These are phyloP conservation scores for Stictocephala bisonia DNA, from an alignment of 2,888 invertebrate genomes.

Conservation along the genomic window DNA sequence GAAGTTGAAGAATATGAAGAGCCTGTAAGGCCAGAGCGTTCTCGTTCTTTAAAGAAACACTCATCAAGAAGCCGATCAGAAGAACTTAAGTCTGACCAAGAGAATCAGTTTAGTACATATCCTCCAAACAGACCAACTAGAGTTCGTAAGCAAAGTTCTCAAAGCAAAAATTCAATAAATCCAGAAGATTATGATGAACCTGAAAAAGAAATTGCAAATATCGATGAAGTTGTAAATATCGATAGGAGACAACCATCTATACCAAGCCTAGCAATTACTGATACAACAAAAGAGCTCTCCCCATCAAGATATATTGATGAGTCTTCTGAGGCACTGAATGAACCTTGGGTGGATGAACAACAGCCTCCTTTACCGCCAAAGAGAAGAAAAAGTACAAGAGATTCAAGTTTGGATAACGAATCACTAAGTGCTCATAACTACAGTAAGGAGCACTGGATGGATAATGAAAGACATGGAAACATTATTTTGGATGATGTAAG, in stretches of 20 bases:
- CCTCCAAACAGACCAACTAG: conserved; percentile 65
- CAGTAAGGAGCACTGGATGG: conserved; percentile 47
- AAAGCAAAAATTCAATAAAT: conserved; percentile 45
- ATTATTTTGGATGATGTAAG: conserved; percentile 47
- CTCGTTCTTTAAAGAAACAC: conserved; percentile 47
- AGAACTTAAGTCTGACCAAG: conserved; percentile 48
- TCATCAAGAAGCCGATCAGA: conserved; percentile 44
- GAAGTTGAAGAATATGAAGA: conserved; percentile 35
- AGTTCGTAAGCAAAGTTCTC: conserved; percentile 44
- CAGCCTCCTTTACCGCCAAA: conserved; percentile 59
- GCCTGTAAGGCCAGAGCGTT: conserved; percentile 48
- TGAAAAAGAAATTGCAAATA: conserved; percentile 26
- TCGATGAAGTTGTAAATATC: neutral
- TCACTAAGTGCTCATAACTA: conserved; percentile 43
- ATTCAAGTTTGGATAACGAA: conserved; percentile 49
- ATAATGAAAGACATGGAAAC: conserved; percentile 40
- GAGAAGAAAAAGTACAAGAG: conserved; percentile 56
- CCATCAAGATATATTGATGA: conserved; percentile 46
- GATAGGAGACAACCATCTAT: conserved; percentile 50
- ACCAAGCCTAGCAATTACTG: conserved; percentile 48
- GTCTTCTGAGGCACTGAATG: conserved; percentile 55
- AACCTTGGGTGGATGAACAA: conserved; percentile 46
- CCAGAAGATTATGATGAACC: conserved; percentile 29
- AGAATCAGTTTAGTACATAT: conserved; percentile 62
- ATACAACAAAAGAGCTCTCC: conserved; percentile 42